phyloP scores from a whole-genome alignment of 2,797 vertebrate species.

The Crax fasciolata region DNA sequence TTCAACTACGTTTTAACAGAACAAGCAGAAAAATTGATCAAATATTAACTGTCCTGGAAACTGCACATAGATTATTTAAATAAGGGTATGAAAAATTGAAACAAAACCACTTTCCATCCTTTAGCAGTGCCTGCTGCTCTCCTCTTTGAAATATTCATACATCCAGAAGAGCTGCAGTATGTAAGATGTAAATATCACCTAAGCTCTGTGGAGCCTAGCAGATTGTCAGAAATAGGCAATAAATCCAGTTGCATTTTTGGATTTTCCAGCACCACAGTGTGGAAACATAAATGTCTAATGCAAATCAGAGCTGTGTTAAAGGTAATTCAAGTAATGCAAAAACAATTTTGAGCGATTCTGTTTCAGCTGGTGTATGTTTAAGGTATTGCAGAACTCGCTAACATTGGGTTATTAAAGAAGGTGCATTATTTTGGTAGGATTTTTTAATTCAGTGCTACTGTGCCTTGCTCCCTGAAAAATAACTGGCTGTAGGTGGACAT shows the following conservation, averaged over 20 bases:
- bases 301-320: background rate
- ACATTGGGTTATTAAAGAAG: background rate
- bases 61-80: background rate
- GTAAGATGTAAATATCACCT: background rate
- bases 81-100: background rate
- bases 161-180: background rate
- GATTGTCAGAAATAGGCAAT: slow-evolving; percentile 52
- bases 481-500: background rate
- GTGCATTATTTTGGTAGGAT: background rate
- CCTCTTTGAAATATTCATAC: background rate
- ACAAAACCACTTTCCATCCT: background rate
- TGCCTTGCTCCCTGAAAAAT: background rate
- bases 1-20: background rate
- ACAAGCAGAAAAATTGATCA: background rate
- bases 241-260: background rate
- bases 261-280: background rate
- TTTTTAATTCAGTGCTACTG: background rate
- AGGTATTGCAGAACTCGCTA: background rate
- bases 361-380: background rate
- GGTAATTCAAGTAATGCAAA: background rate
- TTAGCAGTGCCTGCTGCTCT: background rate
- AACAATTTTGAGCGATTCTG: background rate
- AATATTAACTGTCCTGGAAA: background rate
- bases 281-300: background rate
- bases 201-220: slow-evolving; percentile 21